phyloP scores from a whole-genome alignment of 37 sponge, comb jelly and placozoan genomes.

The Diacarnus erythraeanus region DNA sequence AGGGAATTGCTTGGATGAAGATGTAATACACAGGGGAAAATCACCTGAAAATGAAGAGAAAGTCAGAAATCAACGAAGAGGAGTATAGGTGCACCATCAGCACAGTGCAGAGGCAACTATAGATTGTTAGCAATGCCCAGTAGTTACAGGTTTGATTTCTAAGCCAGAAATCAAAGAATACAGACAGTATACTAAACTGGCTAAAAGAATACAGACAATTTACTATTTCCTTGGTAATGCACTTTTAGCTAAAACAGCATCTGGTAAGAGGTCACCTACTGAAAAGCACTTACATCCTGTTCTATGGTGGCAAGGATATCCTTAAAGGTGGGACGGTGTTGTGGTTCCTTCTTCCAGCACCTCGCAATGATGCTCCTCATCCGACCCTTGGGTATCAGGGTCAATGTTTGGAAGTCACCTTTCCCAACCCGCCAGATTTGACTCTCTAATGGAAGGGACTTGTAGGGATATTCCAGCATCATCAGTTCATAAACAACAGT shows the following conservation, averaged over 20 bases:
- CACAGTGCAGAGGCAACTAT: no score
- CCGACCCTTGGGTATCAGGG: neutral
- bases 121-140: no score
- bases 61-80: neutral
- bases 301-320: constrained; percentile 28
- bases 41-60: neutral
- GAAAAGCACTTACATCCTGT: constrained; percentile 35
- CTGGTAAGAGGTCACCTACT: no score
- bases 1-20: neutral
- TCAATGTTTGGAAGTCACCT: constrained; percentile 25
- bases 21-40: neutral
- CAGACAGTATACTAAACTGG: no score
- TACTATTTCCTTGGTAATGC: no score
- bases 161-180: no score
- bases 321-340: constrained; percentile 32
- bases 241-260: no score
- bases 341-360: constrained; percentile 38
- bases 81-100: neutral
- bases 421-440: constrained; percentile 50
- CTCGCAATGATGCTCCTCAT: constrained; percentile 23
- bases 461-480: constrained; percentile 39
- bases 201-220: no score
- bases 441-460: neutral
- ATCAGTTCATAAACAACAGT: constrained; percentile 55
- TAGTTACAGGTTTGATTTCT: no score